These are phyloP conservation scores for Xestia sexstrigata DNA, from an alignment of 2,888 invertebrate genomes.

Conservation along the genomic window DNA sequence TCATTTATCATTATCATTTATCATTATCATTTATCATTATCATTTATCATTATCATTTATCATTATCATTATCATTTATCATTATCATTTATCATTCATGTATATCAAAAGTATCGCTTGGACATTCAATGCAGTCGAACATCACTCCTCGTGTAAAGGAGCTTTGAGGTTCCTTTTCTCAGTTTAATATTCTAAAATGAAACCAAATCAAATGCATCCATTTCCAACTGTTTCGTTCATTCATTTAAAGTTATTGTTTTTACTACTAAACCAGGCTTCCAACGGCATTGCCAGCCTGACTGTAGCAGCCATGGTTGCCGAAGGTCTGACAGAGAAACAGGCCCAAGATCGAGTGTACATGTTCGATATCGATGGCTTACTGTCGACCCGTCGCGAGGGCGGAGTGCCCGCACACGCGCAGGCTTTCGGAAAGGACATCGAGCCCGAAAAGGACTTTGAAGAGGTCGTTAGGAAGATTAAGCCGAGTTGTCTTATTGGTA, in stretches of 20 bases:
- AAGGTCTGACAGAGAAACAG: slow-evolving; percentile 91
- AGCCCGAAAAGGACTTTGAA: slow-evolving; percentile 94
- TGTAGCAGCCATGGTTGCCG: slow-evolving; percentile 96
- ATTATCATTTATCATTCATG: too few relatives aligned
- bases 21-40: too few relatives aligned
- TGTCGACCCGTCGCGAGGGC: slow-evolving; percentile 93
- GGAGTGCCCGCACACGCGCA: slow-evolving; percentile 93
- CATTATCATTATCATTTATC: too few relatives aligned
- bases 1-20: too few relatives aligned
- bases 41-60: too few relatives aligned
- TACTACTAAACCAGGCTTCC: slow-evolving; percentile 92
- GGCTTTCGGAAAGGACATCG: slow-evolving; percentile 94
- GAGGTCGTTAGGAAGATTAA: slow-evolving; percentile 95
- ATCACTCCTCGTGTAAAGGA: not conserved
- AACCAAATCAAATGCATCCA: not conserved
- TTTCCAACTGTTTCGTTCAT: not conserved
- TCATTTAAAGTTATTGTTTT: not conserved
- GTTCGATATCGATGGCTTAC: slow-evolving; percentile 97
- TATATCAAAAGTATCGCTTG: not conserved
- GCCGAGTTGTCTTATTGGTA: slow-evolving; percentile 97
- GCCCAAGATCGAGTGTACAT: slow-evolving; percentile 98
- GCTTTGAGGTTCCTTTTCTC: not conserved
- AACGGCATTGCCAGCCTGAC: slow-evolving; percentile 98
- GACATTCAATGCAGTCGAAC: not conserved
- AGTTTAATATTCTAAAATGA: not conserved